phyloP scores from a whole-genome alignment of 1,140 invertebrate genomes.

The Chymomyza costata region DNA sequence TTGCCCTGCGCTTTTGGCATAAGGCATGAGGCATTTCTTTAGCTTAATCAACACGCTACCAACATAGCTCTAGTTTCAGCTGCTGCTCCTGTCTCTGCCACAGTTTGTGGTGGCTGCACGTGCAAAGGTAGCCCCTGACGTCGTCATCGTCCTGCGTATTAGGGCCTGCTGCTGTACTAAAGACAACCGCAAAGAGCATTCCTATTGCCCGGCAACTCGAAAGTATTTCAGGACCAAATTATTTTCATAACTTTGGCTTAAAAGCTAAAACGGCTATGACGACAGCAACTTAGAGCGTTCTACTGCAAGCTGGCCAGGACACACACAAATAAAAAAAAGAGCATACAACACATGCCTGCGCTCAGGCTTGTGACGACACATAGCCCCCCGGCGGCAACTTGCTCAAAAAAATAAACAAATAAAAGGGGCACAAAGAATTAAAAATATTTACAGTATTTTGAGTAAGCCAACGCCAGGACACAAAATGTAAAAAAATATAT shows the following conservation, averaged over 20 bases:
- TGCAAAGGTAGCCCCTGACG: too few relatives aligned
- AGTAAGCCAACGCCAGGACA: conserved; percentile 31
- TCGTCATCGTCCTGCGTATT: too few relatives aligned
- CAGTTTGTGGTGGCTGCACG: conserved; percentile 20
- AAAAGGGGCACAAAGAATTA: conserved; percentile 56
- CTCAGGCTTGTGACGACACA: not conserved
- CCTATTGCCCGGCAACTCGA: conserved; percentile 64
- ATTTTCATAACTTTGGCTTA: conserved; percentile 72
- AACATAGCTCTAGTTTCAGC: conserved; percentile 4
- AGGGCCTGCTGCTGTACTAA: too few relatives aligned
- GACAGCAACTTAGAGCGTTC: too few relatives aligned
- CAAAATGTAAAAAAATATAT: not conserved
- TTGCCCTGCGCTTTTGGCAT: conserved; percentile 37
- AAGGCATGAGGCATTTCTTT: conserved; percentile 2
- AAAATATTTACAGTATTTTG: conserved; percentile 71
- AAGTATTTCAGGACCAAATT: conserved; percentile 71
- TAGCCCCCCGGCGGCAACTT: too few relatives aligned
- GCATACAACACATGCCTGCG: too few relatives aligned
- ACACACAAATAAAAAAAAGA: too few relatives aligned
- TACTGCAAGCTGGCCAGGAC: too few relatives aligned
- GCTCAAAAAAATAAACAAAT: too few relatives aligned
- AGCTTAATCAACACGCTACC: conserved; percentile 59
- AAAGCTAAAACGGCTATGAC: conserved; percentile 48
- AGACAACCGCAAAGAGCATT: conserved; percentile 67
- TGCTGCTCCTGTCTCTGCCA: conserved; percentile 4